Base-by-base conservation (phyloP, 2,797 vertebrate species). In the Ambastaia sidthimunki region DNA sequence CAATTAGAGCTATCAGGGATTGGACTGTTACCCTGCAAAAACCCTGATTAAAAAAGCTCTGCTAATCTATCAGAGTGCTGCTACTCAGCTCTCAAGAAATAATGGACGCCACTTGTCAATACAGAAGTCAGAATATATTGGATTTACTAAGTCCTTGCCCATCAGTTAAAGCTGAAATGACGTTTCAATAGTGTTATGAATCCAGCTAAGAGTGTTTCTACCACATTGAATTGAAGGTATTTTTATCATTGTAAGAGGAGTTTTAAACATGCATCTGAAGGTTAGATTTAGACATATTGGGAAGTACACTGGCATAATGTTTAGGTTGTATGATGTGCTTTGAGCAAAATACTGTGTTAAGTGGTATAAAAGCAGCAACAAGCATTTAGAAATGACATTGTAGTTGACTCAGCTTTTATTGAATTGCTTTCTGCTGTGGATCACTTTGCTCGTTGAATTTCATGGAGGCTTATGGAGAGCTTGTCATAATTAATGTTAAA, bases 401-500 rank as follows among this genome's bases (percentile, higher is more conserved):
- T 44, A 73, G 83, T 82, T 87, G 82, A 89, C 85, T 86, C 79
- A 84, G 82, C 89, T 87, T 85, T 87, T 79, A 83, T 88, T 78
- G 85, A 87, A 76, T 88, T 80, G 85, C 79, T 67, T 60, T 83
- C 83, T 76, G 89, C 83, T 76, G 81, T 67, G 69, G 72, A 83
- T 80, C 79, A 76, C 87, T 81, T 82, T 91, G 86, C 88, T 92
- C 89, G 91, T 92, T 92, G 91, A 90, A 92, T 93, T 91, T 92
- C 88, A 92, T 86, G 87, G 88, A 90, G 88, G 90, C 91, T 92
- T 91, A 92, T 90, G 86, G 83, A 84, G 44, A 80, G 82, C 78
- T 84, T 52, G 80, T 91, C 87, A 89, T 93, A 92, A 93, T 93
- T 91, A 91, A 92, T 91, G 90, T 78, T 93, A 84, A 91, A 91